Evolutionary conservation across 2,113 vertebrate species (phyloP), one percentile per base, ranked within the genome.

Genomic region (Rhabdomys dilectus): DNA sequence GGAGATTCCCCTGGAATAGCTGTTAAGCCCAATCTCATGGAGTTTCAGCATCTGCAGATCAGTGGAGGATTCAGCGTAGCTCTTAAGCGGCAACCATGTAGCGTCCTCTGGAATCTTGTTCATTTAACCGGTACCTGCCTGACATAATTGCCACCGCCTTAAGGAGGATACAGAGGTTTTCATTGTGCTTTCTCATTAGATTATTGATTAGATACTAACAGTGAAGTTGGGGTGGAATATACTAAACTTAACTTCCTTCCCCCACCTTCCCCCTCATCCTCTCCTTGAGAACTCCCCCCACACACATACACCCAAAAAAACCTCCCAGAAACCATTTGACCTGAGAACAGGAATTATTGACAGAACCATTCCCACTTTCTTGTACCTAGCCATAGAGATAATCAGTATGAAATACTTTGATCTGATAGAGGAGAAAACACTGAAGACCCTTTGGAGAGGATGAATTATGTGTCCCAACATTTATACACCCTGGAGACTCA

Each of bases 181-280:
- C 26, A 24, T 26, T 56, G 78, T 80, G 45, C 96, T 94, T 90
- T 95, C 73, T 91, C n/a, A n/a, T n/a, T n/a, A n/a, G n/a, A n/a
- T n/a, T n/a, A n/a, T n/a, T n/a, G 36, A 53, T 64, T 93, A 91
- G 91, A 92, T 94, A 77, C 76, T 42, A 89, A 53, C 45, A 92
- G 53, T 96, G 86, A 97, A 88, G 86, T 60, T 93, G 64, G 95
- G 94, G 34, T 94, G 53, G 53, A 94, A 93, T 62, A 60, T 51
- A 51, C 75, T 87, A 68, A 92, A 81, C 34, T 89, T 58, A 72
- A 24, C 58, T 64, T 95, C 51, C 73, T 96, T 97, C 85, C 31
- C 48, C 21, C 70, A 64, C 53, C 75, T 75, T 17, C 51, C 1
- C 66, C 39, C 60, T 64, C 48, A 70, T 64, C 60, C 13, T 80